Evolutionary conservation across 2,797 vertebrate species (phyloP).

Genomic region (Esox masquinongy): DNA sequence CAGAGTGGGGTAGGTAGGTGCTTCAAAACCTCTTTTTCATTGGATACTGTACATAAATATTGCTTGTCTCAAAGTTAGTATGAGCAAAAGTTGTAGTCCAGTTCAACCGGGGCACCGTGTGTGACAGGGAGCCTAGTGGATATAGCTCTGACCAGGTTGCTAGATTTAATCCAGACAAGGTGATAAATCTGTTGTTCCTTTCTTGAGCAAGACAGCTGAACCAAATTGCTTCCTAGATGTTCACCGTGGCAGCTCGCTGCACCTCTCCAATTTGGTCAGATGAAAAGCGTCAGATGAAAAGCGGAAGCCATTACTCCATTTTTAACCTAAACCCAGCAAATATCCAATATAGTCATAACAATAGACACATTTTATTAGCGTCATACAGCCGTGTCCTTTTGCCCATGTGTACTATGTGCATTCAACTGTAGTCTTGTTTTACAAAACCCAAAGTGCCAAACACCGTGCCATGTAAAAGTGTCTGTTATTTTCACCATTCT

Average conservation of each 20-base stretch:
- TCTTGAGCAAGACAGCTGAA: no score
- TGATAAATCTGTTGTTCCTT: no score
- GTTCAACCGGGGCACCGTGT: no score
- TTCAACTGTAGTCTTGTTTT: background rate
- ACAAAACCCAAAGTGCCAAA: background rate
- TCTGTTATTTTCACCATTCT: slow-evolving; percentile 4
- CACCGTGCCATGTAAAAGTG: background rate
- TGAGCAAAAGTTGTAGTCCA: background rate
- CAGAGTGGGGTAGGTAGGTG: background rate
- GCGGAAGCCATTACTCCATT: no score
- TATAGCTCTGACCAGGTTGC: no score
- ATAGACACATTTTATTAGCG: background rate
- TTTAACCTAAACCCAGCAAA: no score
- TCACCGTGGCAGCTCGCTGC: no score
- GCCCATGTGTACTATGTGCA: background rate
- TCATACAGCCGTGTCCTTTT: background rate
- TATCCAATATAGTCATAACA: background rate
- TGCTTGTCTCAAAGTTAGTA: background rate
- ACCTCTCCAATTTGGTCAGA: no score
- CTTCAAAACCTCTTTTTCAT: background rate
- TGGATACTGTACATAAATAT: background rate
- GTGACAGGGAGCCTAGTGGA: no score
- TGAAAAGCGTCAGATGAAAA: no score
- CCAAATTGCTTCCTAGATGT: no score
- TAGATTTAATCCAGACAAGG: no score